Evolutionary conservation across 2,113 vertebrate species (phyloP).

Genomic region (Paracanthobrama guichenoti): DNA sequence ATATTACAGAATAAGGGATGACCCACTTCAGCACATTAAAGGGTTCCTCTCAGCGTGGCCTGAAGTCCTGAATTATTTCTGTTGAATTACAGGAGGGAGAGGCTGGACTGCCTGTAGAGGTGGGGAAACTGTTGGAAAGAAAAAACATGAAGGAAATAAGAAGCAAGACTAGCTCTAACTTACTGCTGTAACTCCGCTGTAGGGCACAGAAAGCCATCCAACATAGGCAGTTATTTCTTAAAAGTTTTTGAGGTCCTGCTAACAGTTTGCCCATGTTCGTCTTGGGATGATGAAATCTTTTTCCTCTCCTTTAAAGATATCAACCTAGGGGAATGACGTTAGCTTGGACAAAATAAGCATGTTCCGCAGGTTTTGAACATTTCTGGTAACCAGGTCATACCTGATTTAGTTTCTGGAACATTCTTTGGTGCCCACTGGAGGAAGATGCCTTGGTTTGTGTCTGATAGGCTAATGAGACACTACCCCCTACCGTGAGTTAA

Average conservation of each 20-base stretch:
- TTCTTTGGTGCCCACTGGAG: background rate
- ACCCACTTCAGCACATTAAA: slow-evolving; percentile 72
- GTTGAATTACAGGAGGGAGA: slow-evolving; percentile 53
- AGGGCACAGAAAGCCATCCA: background rate
- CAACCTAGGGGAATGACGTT: background rate
- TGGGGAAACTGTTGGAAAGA: slow-evolving; percentile 5
- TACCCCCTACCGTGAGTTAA: background rate
- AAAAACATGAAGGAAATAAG: slow-evolving; percentile 9
- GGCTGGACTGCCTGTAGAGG: slow-evolving; percentile 25
- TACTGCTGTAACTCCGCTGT: background rate
- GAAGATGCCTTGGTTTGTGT: background rate
- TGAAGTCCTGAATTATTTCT: slow-evolving; percentile 61
- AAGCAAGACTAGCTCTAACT: slow-evolving; percentile 7
- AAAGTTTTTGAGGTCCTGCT: background rate
- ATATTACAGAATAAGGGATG: slow-evolving; percentile 60
- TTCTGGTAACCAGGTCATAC: slow-evolving; percentile 10
- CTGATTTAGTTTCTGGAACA: background rate
- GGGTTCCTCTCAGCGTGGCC: slow-evolving; percentile 63
- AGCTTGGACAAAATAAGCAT: background rate
- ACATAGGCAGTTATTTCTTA: slow-evolving; percentile 23
- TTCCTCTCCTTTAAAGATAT: slow-evolving; percentile 1
- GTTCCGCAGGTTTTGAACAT: background rate
- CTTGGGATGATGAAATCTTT: slow-evolving; percentile 25
- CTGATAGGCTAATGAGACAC: background rate
- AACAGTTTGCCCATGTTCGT: background rate